These are phyloP conservation scores for Omphaloscelis lunosa DNA, from an alignment of 2,888 invertebrate species.

Conservation along the genomic window DNA sequence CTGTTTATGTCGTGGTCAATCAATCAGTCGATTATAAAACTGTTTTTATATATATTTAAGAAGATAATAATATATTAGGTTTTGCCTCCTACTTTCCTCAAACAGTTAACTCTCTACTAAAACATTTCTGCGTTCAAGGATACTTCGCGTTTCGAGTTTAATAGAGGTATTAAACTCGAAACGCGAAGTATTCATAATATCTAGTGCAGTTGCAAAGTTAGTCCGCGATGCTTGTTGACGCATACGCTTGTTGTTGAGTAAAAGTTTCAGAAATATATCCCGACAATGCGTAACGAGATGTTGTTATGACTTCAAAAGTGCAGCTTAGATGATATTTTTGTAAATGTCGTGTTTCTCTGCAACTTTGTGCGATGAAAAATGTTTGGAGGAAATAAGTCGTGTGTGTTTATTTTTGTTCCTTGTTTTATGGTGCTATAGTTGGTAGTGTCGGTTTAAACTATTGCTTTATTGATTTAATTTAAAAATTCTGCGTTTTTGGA, in stretches of 20 bases:
- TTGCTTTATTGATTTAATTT: not conserved
- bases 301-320: slow-evolving; percentile 58
- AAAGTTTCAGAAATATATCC: slow-evolving; percentile 54
- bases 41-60: not conserved
- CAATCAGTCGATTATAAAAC: not conserved
- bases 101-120: not conserved
- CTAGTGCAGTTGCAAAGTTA: slow-evolving; percentile 34
- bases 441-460: too few species aligned
- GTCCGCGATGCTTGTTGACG: slow-evolving; percentile 43
- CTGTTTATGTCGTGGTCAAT: not conserved
- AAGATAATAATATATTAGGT: not conserved
- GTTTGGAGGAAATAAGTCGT: not conserved
- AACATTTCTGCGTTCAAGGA: slow-evolving; percentile 4
- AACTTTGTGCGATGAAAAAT: slow-evolving; percentile 30
- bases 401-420: slow-evolving; percentile 2
- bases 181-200: slow-evolving; percentile 44
- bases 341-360: slow-evolving; percentile 15
- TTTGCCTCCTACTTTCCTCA: not conserved
- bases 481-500: too few species aligned
- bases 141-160: not conserved
- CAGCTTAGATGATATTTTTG: slow-evolving; percentile 38
- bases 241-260: slow-evolving; percentile 37
- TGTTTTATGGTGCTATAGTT: not conserved
- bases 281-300: slow-evolving; percentile 54
- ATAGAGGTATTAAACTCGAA: slow-evolving; percentile 14